phyloP scores from a whole-genome alignment of 2,113 vertebrate species.

The Gavialis gangeticus region DNA sequence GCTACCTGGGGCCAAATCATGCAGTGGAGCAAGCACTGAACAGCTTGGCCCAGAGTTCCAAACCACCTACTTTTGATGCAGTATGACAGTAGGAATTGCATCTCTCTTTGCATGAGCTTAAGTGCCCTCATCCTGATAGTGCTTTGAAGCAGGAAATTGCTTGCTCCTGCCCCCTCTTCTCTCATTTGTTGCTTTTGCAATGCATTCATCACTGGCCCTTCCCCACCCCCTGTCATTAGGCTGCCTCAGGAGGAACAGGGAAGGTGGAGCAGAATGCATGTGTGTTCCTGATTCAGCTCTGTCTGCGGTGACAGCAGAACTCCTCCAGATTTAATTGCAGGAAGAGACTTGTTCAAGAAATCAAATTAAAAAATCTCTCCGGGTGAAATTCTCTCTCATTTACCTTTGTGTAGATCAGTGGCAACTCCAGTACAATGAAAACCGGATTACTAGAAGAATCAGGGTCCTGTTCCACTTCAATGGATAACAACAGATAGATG shows the following conservation, averaged over 20 bases:
- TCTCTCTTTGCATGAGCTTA: neutral
- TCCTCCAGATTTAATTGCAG: slow-evolving; percentile 16
- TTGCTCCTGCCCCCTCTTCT: neutral
- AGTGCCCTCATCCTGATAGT: neutral
- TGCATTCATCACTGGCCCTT: neutral
- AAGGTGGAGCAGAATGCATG: neutral
- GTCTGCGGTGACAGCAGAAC: neutral
- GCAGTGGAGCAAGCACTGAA: neutral
- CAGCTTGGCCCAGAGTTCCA: neutral
- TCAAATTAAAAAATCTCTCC: neutral
- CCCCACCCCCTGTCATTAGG: neutral
- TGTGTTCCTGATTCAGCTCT: neutral
- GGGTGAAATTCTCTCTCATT: slow-evolving; percentile 14
- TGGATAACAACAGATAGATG: neutral
- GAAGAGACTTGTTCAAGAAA: neutral
- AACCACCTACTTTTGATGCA: neutral
- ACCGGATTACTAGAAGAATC: neutral
- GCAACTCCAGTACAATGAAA: neutral
- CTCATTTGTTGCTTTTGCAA: neutral
- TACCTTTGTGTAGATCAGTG: neutral
- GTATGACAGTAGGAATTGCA: neutral
- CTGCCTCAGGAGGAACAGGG: neutral
- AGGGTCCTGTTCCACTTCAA: slow-evolving; percentile 9
- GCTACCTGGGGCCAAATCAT: neutral
- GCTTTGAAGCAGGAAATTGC: neutral